Evolutionary conservation across 2,888 invertebrate genomes (phyloP), one percentile per base, ranked within the genome.

Genomic region (Hedychridium roseum): DNA sequence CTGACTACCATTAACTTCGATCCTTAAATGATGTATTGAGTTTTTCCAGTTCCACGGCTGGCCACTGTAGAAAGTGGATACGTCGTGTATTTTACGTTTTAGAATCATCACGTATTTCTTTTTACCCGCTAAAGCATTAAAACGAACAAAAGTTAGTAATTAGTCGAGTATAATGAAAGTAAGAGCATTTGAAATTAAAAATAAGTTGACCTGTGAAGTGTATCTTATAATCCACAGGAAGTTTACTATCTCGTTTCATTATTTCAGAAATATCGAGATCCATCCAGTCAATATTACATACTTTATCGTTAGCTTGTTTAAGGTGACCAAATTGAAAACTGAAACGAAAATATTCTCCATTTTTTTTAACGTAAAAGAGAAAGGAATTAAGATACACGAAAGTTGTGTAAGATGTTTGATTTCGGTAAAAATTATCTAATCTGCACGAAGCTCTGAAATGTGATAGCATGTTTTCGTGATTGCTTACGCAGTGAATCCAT

Each of bases 401-500:
- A n/a, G n/a, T n/a, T n/a, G n/a, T n/a, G n/a, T n/a, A n/a, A n/a
- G n/a, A n/a, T n/a, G n/a, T n/a, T n/a, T n/a, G n/a, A n/a, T n/a
- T n/a, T n/a, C n/a, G n/a, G n/a, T n/a, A n/a, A n/a, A n/a, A n/a
- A n/a, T n/a, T n/a, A n/a, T n/a, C n/a, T n/a, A n/a, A n/a, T n/a
- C n/a, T n/a, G n/a, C n/a, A n/a, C n/a, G n/a, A n/a, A n/a, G n/a
- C n/a, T n/a, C n/a, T n/a, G n/a, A n/a, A n/a, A n/a, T n/a, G 5
- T 20, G 14, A 14, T 42, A 44, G 23, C 5, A 15, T 18, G 16
- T 2, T 20, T 28, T 28, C 20, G 9, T 23, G 15, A 26, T 37
- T 34, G 77, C 85, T 83, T 76, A 89, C 88, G 84, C 82, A 2
- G 85, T 82, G 49, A 86, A 74, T 11, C 80, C 80, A 2, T 70